Evolutionary conservation across 2,888 invertebrate genomes (phyloP), one percentile per base, ranked within the genome.

Genomic region (Mimas tiliae): DNA sequence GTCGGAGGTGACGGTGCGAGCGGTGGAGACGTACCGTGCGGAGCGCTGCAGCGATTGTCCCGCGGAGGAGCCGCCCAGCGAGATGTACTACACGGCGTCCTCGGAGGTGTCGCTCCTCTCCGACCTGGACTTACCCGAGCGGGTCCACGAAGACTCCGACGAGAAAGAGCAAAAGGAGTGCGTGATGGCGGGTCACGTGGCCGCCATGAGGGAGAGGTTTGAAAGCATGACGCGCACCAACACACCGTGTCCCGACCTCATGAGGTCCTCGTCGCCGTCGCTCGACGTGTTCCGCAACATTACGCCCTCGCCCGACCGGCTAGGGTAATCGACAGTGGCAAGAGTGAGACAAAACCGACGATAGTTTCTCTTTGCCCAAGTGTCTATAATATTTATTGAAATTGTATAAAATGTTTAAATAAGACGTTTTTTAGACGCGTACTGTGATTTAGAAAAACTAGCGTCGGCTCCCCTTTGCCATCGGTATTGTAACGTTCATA

Each of bases 181-280:
- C 58, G 90, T 90, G 69, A 83, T 89, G 65, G 88, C 93, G 0
- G 94, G 94, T 0, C 94, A 94, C 79, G 94, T 94, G 78, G 94
- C 94, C 9, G 94, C 94, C 16, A 94, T 94, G 94, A 74, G 94
- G 14, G 93, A 94, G 72, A 77, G 91, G 11, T 94, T 94, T 79
- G 94, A 94, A 74, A 94, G 89, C 65, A 90, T 94, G 90, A 94
- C 93, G 63, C 84, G 93, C 4, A 82, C 90, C 11, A 89, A 87
- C 79, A 91, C 93, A 68, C 93, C 93, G 1, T 88, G 90, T 55
- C 87, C 90, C 0, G 93, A 91, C 65, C 71, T 86, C 2, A 67
- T 76, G 67, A 74, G 91, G 1, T 86, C 89, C 0, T 66, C 75
- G 34, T 88, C 89, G 55, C 90, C 90, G 2, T 70, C 89, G 27